These are phyloP conservation scores for Moxostoma hubbsi DNA, from an alignment of 2,797 vertebrate species.

Conservation along the genomic window DNA sequence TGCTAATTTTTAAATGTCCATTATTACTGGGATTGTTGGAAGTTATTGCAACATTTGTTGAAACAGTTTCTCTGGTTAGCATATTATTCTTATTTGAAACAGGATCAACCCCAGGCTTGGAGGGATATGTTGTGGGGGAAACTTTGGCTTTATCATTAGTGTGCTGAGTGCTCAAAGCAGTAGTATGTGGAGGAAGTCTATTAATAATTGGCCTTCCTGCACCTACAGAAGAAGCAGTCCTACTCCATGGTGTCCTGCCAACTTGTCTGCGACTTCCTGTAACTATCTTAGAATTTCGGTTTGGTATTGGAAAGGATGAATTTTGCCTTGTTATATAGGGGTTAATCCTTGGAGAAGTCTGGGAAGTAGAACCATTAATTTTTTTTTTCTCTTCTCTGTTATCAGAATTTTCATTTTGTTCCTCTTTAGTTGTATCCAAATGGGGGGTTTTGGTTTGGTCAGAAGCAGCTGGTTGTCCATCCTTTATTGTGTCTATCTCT, in stretches of 20 bases:
- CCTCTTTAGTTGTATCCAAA: conserved; percentile 53
- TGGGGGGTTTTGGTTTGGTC: conserved; percentile 40
- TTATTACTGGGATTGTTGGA: conserved; percentile 56
- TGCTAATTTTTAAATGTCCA: conserved; percentile 58
- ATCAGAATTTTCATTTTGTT: conserved; percentile 35
- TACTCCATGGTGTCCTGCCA: conserved; percentile 65
- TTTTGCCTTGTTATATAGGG: conserved; percentile 61
- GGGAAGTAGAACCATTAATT: conserved; percentile 51
- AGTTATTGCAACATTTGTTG: conserved; percentile 57
- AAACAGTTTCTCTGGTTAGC: conserved; percentile 58
- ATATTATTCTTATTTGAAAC: conserved; percentile 62
- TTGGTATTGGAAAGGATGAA: conserved; percentile 61
- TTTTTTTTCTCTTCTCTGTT: conserved; percentile 41
- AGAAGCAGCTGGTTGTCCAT: conserved; percentile 60
- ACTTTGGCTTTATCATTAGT: conserved; percentile 67
- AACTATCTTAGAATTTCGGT: conserved; percentile 65
- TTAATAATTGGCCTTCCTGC: conserved; percentile 65
- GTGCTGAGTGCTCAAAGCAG: conserved; percentile 71
- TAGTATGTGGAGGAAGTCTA: conserved; percentile 63
- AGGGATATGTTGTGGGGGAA: conserved; percentile 61
- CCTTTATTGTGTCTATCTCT: conserved; percentile 53
- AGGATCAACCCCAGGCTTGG: conserved; percentile 63
- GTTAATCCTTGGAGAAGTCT: conserved; percentile 64
- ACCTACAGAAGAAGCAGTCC: conserved; percentile 71
- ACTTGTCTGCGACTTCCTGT: conserved; percentile 65